Base-by-base conservation (phyloP, 92 coral and sea anemone genomes). In the Porites rus region DNA sequence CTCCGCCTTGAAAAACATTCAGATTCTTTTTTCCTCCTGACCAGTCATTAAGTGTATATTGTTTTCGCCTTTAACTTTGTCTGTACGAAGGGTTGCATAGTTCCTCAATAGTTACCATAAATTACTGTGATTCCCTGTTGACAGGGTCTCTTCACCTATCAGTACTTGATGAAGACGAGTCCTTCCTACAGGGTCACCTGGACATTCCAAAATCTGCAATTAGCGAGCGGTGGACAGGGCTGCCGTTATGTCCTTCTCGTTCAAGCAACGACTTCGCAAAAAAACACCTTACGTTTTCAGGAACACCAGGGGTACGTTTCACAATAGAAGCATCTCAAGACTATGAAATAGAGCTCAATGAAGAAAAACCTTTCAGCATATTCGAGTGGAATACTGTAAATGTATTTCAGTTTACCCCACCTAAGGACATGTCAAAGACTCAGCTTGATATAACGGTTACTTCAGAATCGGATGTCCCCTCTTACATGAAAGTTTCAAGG, bases 261-360 rank as follows among this genome's bases (percentile, higher is more conserved):
- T 74, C 78, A 51, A 8, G 4, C 1, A n/a, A 8, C 10, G 54
- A 59, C 21, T 28, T 28, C 10, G 54, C 14, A 1, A 68, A 69
- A 16, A 85, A 28, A 53, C 75, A 80, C 52, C 46, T 89, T 11
- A 72, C 84, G 1, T 81, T 93, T 58, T 91, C 94, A 8, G 96
- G 96, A 14, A 88, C 96, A 0, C 90, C 94, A 0, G 70, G 79
- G 20, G 19, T 93, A 28, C 19, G n/a, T 58, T 93, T 84, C 46
- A 21, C 77, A 1, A 85, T 85, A 3, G 84, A 92, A 8, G 24
- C 88, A 18, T 51, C 60, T 1, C 83, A 87, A 51, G 69, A 16
- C 18, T 18, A 60, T 17, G 76, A 73, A 13, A 16, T 91, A 1
- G 4, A 66, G n/a, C 78, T 93, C 1, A 69, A 19, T 1, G 62